These are phyloP conservation scores for Holcopasites calliopsidis DNA, from an alignment of 1,140 invertebrate species.

Conservation along the genomic window DNA sequence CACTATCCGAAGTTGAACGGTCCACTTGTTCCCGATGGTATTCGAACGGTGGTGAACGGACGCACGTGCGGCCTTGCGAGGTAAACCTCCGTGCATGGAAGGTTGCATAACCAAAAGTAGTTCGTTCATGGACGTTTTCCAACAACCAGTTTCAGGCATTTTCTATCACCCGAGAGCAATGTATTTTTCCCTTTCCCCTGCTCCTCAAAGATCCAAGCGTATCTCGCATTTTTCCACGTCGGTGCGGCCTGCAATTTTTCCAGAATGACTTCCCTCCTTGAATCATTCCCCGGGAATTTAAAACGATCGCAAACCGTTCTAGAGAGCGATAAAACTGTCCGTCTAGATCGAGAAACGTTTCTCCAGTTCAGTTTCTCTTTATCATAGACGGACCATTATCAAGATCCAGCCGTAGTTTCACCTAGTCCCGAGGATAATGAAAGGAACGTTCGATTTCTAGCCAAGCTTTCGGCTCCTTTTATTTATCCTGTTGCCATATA, in stretches of 20 bases:
- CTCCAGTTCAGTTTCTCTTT: too few relatives aligned
- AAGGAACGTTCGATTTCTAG: not conserved
- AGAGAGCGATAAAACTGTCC: too few relatives aligned
- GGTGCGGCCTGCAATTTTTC: too few relatives aligned
- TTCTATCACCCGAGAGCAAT: slow-evolving; percentile 6
- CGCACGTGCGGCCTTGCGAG: slow-evolving; percentile 54
- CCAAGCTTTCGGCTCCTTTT: too few relatives aligned
- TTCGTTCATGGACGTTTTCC: slow-evolving; percentile 28
- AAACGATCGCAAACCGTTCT: too few relatives aligned
- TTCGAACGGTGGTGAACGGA: slow-evolving; percentile 53
- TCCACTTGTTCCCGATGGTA: slow-evolving; percentile 32
- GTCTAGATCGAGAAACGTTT: too few relatives aligned
- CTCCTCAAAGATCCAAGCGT: too few relatives aligned
- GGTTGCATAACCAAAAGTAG: slow-evolving; percentile 49
- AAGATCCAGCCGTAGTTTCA: too few relatives aligned
- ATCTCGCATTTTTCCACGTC: not conserved
- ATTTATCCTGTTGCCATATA: not conserved
- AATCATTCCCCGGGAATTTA: too few relatives aligned
- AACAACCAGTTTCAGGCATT: slow-evolving; percentile 9
- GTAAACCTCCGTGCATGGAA: slow-evolving; percentile 38
- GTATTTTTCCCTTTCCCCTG: not conserved
- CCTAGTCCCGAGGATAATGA: too few relatives aligned
- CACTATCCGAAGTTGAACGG: slow-evolving; percentile 9
- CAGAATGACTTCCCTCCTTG: too few relatives aligned
- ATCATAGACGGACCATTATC: too few relatives aligned